These are phyloP conservation scores for Sandelia bainsii DNA, from an alignment of 2,797 vertebrate genomes.

Conservation along the genomic window DNA sequence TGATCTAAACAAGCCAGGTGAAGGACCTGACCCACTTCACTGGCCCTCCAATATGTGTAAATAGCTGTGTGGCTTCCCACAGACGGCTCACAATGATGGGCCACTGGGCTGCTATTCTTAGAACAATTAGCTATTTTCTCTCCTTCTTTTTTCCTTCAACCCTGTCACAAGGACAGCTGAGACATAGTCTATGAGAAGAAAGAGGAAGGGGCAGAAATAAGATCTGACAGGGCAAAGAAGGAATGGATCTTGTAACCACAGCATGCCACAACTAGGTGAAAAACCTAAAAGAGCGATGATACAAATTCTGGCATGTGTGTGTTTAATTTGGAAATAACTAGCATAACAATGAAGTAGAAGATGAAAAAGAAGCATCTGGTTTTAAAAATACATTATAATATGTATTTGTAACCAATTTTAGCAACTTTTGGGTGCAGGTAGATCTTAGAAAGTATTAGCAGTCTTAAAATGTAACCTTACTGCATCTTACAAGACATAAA, in stretches of 20 bases:
- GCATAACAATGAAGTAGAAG: not conserved
- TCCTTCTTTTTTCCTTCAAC: constrained; percentile 6
- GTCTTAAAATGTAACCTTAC: too few relatives aligned
- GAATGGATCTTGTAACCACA: not conserved
- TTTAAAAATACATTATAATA: too few relatives aligned
- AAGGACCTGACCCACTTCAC: constrained; percentile 64
- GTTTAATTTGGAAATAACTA: not conserved
- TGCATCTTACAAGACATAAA: not conserved
- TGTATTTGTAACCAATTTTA: too few relatives aligned
- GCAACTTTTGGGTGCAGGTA: too few relatives aligned
- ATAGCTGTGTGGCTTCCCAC: constrained; percentile 39
- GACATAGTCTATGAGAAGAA: not conserved
- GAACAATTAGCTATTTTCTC: constrained; percentile 56
- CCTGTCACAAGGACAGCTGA: constrained; percentile 56
- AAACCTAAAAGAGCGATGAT: not conserved
- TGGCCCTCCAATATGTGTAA: constrained; percentile 54
- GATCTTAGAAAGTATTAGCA: too few relatives aligned
- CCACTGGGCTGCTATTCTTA: constrained; percentile 63
- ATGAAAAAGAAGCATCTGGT: not conserved
- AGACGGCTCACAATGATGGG: constrained; percentile 53
- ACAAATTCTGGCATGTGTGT: not conserved
- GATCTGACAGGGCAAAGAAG: not conserved
- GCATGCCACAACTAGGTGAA: not conserved
- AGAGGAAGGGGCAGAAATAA: constrained; percentile 9
- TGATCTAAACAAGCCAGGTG: constrained; percentile 44